A percentile compares a stretch with the other conserved stretches of the same genome.
These are phyloP conservation scores for Solenodon paradoxus DNA, from an alignment of 2,113 vertebrate genomes.

Conservation along the genomic window DNA sequence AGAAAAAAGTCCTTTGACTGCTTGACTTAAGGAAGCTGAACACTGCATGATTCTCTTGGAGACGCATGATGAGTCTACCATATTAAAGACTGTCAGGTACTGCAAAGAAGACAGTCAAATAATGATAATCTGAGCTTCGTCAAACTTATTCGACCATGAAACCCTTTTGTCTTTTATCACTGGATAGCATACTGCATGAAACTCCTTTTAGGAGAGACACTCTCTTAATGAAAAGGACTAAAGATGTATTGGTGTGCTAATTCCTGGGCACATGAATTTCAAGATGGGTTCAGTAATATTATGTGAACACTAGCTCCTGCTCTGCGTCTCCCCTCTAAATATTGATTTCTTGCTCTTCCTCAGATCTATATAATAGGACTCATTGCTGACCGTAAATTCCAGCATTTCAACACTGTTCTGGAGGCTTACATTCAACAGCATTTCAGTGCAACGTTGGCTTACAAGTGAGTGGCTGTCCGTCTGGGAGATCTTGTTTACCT, in stretches of 20 bases:
- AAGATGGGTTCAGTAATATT: not conserved
- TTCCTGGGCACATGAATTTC: not conserved
- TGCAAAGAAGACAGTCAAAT: not conserved
- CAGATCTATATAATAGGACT: conserved; percentile 98
- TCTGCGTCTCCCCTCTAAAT: not conserved
- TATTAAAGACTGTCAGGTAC: not conserved
- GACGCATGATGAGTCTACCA: not conserved
- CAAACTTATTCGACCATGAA: not conserved
- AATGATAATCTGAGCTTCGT: not conserved
- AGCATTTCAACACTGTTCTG: conserved; percentile 97
- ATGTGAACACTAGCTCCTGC: not conserved
- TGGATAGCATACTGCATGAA: not conserved
- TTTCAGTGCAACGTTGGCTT: conserved; percentile 96
- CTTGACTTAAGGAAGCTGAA: not conserved
- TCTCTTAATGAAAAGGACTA: not conserved
- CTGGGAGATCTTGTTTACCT: not conserved
- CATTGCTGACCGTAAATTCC: conserved; percentile 97
- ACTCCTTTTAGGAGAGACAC: not conserved
- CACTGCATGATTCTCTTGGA: not conserved
- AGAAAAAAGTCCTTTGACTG: not conserved
- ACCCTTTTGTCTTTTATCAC: not conserved
- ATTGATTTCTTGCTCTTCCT: conserved; percentile 58
- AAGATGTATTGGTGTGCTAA: not conserved
- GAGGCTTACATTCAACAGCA: conserved; percentile 99
- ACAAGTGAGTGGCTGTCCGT: conserved; percentile 89